These are phyloP conservation scores for Xestia ashworthii DNA, from an alignment of 2,888 invertebrate species.

Conservation along the genomic window DNA sequence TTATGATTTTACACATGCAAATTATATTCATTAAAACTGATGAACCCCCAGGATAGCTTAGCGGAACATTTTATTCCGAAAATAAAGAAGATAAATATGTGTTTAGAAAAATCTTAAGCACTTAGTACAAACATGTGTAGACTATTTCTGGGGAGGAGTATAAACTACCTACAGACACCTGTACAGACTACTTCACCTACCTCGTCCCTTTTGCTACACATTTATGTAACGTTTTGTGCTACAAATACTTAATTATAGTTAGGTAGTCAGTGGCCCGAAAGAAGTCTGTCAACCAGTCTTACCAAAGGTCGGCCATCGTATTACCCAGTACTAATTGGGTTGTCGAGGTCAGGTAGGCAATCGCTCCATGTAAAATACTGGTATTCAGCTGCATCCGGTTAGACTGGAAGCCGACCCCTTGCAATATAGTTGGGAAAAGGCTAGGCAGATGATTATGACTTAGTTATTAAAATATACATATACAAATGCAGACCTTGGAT, in stretches of 20 bases:
- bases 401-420: too few relatives aligned
- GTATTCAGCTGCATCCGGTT: too few relatives aligned
- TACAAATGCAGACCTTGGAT: background rate
- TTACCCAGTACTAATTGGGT: too few relatives aligned
- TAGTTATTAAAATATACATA: background rate
- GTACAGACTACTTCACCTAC: background rate
- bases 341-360: too few relatives aligned
- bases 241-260: background rate
- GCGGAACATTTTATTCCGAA: background rate
- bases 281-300: too few relatives aligned
- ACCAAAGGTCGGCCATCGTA: too few relatives aligned
- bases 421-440: too few relatives aligned
- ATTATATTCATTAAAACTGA: background rate
- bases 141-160: background rate
- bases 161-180: background rate
- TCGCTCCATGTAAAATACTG: too few relatives aligned
- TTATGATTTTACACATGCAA: background rate
- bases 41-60: background rate
- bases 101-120: background rate
- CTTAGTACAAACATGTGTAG: background rate
- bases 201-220: background rate
- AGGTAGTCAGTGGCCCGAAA: too few relatives aligned
- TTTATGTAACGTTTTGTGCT: background rate
- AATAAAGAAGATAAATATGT: background rate
- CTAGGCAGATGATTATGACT: background rate